Evolutionary conservation across 2,113 vertebrate species (phyloP).

Genomic region (Bufo bufo): DNA sequence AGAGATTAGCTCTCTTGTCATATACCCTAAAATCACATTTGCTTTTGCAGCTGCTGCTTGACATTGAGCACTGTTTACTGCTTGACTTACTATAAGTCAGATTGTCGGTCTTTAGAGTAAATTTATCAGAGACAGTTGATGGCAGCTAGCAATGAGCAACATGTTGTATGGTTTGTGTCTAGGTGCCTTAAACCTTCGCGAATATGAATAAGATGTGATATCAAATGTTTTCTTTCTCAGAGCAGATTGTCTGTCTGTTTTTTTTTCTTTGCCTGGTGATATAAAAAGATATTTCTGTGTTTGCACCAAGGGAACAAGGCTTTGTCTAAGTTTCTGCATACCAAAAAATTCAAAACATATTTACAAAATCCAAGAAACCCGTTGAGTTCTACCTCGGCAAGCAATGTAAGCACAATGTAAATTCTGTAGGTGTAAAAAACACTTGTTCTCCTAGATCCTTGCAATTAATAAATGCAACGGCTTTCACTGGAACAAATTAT

Average conservation of each 20-base stretch:
- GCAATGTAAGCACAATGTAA: neutral
- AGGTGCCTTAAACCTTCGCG: neutral
- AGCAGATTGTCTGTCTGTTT: conserved; percentile 2
- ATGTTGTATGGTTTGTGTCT: neutral
- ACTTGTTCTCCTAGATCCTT: neutral
- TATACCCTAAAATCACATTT: too few species aligned
- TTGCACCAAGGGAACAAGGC: neutral
- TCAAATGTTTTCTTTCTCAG: conserved; percentile 8
- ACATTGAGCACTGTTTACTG: too few species aligned
- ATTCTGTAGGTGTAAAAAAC: conserved; percentile 3
- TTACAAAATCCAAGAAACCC: neutral
- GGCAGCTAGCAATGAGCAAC: neutral
- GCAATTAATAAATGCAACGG: conserved; percentile 29
- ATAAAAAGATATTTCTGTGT: neutral
- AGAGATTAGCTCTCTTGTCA: too few species aligned
- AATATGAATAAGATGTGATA: conserved; percentile 25
- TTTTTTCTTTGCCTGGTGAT: neutral
- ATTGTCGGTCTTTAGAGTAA: neutral
- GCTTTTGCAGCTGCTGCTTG: too few species aligned
- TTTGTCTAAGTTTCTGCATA: neutral
- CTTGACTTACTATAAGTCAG: neutral
- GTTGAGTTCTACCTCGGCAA: neutral
- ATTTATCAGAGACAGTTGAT: neutral
- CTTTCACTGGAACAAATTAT: conserved; percentile 19
- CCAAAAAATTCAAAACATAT: conserved; percentile 32